Evolutionary conservation across 2,888 invertebrate species (phyloP).

Genomic region (Portevinia maculata): DNA sequence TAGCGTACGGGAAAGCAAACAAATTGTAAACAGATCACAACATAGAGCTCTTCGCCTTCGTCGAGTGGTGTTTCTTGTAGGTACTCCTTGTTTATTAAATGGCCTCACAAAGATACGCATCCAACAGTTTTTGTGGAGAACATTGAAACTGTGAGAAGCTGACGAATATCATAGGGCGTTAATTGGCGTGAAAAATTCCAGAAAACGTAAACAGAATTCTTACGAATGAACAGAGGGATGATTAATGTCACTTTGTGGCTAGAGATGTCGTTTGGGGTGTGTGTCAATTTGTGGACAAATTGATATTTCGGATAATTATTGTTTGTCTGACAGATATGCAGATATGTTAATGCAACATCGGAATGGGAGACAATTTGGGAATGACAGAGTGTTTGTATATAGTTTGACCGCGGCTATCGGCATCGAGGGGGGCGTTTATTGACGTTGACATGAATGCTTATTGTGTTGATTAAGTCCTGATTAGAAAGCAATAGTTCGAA

Average conservation of each 20-base stretch:
- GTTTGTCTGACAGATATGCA: slow-evolving; percentile 47
- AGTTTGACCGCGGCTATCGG: slow-evolving; percentile 11
- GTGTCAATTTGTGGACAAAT: slow-evolving; percentile 50
- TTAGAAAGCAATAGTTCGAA: too few relatives aligned
- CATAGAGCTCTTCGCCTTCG: slow-evolving; percentile 46
- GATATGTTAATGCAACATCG: too few relatives aligned
- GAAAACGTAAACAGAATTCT: slow-evolving; percentile 66
- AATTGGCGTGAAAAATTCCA: slow-evolving; percentile 69
- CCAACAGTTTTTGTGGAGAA: slow-evolving; percentile 26
- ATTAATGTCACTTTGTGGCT: slow-evolving; percentile 57
- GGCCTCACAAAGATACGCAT: slow-evolving; percentile 51
- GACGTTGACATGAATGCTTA: slow-evolving; percentile 45
- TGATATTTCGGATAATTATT: slow-evolving; percentile 55
- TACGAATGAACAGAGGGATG: slow-evolving; percentile 60
- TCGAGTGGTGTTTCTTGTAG: slow-evolving; percentile 21
- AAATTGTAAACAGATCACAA: slow-evolving; percentile 72
- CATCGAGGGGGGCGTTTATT: not conserved
- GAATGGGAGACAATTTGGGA: slow-evolving; percentile 11
- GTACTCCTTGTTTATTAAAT: slow-evolving; percentile 45
- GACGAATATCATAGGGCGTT: slow-evolving; percentile 70
- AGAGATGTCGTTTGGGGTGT: too few relatives aligned
- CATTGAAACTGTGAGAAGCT: slow-evolving; percentile 39
- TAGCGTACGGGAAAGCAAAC: slow-evolving; percentile 39
- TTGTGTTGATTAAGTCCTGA: slow-evolving; percentile 30
- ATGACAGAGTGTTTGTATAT: slow-evolving; percentile 29